These are phyloP conservation scores for Sympetrum striolatum DNA, from an alignment of 2,888 invertebrate genomes.

Conservation along the genomic window DNA sequence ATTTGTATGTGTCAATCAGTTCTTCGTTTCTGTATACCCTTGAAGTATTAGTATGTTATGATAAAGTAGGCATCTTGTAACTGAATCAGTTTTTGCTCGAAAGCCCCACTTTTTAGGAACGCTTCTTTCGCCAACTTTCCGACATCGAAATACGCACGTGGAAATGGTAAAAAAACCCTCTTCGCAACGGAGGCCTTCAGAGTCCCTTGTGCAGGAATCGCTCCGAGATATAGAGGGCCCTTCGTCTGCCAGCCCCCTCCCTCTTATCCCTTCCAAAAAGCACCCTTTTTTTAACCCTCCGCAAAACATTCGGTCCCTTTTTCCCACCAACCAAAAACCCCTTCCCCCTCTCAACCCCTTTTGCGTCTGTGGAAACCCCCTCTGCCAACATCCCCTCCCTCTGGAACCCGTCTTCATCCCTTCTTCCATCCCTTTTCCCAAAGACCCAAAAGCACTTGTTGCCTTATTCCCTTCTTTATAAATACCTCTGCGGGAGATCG, in stretches of 20 bases:
- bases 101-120: no score
- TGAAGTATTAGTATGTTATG: no score
- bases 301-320: slow-evolving; percentile 30
- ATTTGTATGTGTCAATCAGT: no score
- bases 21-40: no score
- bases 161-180: background rate
- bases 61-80: no score
- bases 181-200: background rate
- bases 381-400: background rate
- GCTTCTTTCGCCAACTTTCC: no score
- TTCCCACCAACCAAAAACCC: background rate
- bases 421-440: background rate
- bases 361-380: background rate
- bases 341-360: slow-evolving; percentile 5
- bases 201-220: background rate
- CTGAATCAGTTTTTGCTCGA: no score
- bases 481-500: background rate
- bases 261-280: background rate
- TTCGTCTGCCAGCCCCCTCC: background rate
- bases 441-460: background rate
- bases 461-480: background rate
- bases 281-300: background rate
- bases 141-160: no score
- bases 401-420: background rate
- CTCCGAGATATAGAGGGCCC: background rate